phyloP scores from a whole-genome alignment of 2,888 invertebrate genomes.

The Laothoe populi region DNA sequence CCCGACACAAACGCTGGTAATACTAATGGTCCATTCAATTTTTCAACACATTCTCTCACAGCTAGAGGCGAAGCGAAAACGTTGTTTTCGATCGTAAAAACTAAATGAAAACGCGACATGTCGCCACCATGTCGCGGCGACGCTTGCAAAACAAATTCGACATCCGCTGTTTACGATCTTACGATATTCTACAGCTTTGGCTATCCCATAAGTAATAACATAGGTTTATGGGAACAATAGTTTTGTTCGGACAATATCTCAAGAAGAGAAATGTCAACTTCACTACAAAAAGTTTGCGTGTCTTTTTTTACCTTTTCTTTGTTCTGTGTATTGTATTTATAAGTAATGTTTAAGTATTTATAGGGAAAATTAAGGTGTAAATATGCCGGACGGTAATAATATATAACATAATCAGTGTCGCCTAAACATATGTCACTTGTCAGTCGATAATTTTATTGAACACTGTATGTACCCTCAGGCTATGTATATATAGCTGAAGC shows the following conservation, averaged over 20 bases:
- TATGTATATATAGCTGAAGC: too few relatives aligned
- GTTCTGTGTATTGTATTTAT: too few relatives aligned
- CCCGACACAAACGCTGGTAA: conserved; percentile 19
- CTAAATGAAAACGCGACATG: conserved; percentile 58
- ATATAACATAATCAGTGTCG: too few relatives aligned
- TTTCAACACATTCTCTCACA: conserved; percentile 35
- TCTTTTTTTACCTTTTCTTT: too few relatives aligned
- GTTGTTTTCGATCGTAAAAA: conserved; percentile 65
- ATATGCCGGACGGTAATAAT: too few relatives aligned
- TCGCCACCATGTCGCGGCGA: conserved; percentile 41
- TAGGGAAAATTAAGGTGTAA: too few relatives aligned
- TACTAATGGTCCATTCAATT: conserved; percentile 38
- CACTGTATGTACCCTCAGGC: too few relatives aligned
- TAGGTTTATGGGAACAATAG: conserved; percentile 26
- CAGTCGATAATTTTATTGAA: too few relatives aligned
- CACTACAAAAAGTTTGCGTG: neutral
- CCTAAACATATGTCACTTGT: too few relatives aligned
- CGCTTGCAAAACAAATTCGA: conserved; percentile 29
- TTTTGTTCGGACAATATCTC: conserved; percentile 20
- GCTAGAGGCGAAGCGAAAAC: conserved; percentile 46
- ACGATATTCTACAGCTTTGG: conserved; percentile 25
- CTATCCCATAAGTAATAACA: conserved; percentile 14
- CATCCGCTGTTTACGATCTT: conserved; percentile 25
- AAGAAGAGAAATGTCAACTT: neutral
- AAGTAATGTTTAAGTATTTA: too few relatives aligned